These are phyloP conservation scores for Zoanthus sociatus DNA, from an alignment of 92 coral and sea anemone genomes.

Conservation along the genomic window DNA sequence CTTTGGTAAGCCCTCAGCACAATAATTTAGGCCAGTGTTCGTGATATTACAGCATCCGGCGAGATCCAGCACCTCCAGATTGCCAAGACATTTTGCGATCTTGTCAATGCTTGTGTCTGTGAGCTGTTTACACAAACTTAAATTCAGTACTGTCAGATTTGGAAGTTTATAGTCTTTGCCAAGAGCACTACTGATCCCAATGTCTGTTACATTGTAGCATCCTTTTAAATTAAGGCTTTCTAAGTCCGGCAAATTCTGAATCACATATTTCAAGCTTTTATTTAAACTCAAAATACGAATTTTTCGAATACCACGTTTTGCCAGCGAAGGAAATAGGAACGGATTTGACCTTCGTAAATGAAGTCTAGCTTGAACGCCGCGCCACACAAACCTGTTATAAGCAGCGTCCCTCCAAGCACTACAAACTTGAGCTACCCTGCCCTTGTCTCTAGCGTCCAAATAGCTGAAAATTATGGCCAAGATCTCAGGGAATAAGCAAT, in stretches of 20 bases:
- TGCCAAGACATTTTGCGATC: slow-evolving; percentile 89
- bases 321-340: slow-evolving; percentile 95
- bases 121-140: slow-evolving; percentile 99
- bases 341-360: slow-evolving; percentile 98
- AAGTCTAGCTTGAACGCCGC: slow-evolving; percentile 97
- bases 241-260: slow-evolving; percentile 89
- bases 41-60: slow-evolving; percentile 99
- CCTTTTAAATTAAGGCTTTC: slow-evolving; percentile 97
- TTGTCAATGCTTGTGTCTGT: slow-evolving; percentile 95
- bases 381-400: slow-evolving; percentile 94
- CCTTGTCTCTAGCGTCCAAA: slow-evolving; percentile 96
- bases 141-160: slow-evolving; percentile 96
- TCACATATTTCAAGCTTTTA: slow-evolving; percentile 90
- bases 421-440: slow-evolving; percentile 97
- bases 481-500: slow-evolving; percentile 98
- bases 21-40: slow-evolving; percentile 88
- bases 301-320: slow-evolving; percentile 98
- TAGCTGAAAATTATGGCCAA: slow-evolving; percentile 96
- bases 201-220: slow-evolving; percentile 98
- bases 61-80: slow-evolving; percentile 94
- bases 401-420: slow-evolving; percentile 97
- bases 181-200: slow-evolving; percentile 95
- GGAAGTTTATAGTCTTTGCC: slow-evolving; percentile 86
- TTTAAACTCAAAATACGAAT: slow-evolving; percentile 95
- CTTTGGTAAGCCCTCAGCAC: slow-evolving; percentile 96